A percentile compares a stretch with the other conserved stretches of the same genome.
Conservation (phyloP, 2,113 vertebrate genomes). For the Anser brachyrhynchus region DNA sequence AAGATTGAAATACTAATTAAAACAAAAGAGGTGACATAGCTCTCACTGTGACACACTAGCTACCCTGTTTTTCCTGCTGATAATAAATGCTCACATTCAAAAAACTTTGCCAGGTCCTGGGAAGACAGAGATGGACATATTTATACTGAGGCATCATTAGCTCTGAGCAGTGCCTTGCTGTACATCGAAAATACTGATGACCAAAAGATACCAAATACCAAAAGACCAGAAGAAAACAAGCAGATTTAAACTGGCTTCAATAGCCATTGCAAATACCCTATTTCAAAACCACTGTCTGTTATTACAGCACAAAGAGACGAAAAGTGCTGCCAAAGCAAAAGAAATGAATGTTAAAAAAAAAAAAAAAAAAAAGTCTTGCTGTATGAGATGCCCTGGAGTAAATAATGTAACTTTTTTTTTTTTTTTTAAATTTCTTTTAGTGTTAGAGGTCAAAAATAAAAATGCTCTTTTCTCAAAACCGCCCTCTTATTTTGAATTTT, state of each 20-base stretch:
- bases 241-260: neutral
- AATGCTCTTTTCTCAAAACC: neutral
- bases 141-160: neutral
- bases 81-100: neutral
- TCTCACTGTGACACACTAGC: neutral
- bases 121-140: neutral
- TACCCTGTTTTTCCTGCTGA: neutral
- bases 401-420: neutral
- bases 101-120: neutral
- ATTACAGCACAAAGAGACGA: neutral
- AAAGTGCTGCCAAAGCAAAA: conserved; percentile 11
- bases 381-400: neutral
- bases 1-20: neutral
- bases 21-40: neutral
- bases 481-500: neutral
- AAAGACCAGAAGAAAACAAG: neutral
- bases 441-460: conserved; percentile 4
- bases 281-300: neutral
- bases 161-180: neutral
- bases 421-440: neutral
- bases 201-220: neutral
- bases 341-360: conserved; percentile 6
- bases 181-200: neutral
- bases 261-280: neutral
- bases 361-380: too few relatives aligned